phyloP scores from a whole-genome alignment of 2,888 invertebrate species.

The Glaucopsyche alexis region DNA sequence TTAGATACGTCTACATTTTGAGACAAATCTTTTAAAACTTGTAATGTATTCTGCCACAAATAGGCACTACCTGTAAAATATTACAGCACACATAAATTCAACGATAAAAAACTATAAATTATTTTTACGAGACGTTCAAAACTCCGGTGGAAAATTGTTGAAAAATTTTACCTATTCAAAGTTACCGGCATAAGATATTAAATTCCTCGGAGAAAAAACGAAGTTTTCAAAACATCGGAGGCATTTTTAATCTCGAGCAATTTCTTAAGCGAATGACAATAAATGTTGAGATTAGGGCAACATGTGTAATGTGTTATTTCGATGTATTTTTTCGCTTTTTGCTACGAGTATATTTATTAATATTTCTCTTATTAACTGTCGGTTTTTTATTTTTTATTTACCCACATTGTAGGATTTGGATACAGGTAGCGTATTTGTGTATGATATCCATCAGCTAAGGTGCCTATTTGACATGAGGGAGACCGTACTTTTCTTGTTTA shows the following conservation, averaged over 20 bases:
- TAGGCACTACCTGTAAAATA: neutral
- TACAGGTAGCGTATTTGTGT: too few species aligned
- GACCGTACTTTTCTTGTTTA: too few species aligned
- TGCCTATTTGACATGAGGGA: too few species aligned
- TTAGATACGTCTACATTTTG: neutral
- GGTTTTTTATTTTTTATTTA: too few species aligned
- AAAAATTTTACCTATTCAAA: constrained; percentile 28
- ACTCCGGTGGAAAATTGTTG: constrained; percentile 26
- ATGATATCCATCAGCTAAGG: too few species aligned
- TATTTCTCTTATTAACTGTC: too few species aligned
- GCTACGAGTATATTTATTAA: too few species aligned
- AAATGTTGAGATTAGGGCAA: neutral
- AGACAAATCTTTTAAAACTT: neutral
- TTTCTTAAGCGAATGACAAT: constrained; percentile 23
- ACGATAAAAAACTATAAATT: constrained; percentile 25
- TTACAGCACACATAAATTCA: constrained; percentile 10
- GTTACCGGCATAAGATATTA: constrained; percentile 28
- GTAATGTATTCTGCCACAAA: neutral
- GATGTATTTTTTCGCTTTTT: neutral
- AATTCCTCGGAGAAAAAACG: constrained; percentile 25
- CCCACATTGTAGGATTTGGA: too few species aligned
- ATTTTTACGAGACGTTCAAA: constrained; percentile 28
- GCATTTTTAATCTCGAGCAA: constrained; percentile 29
- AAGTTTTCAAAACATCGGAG: constrained; percentile 28
- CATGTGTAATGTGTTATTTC: constrained; percentile 6